Conservation (phyloP, 2,888 invertebrate species). For the Ornithoptera alexandrae region DNA sequence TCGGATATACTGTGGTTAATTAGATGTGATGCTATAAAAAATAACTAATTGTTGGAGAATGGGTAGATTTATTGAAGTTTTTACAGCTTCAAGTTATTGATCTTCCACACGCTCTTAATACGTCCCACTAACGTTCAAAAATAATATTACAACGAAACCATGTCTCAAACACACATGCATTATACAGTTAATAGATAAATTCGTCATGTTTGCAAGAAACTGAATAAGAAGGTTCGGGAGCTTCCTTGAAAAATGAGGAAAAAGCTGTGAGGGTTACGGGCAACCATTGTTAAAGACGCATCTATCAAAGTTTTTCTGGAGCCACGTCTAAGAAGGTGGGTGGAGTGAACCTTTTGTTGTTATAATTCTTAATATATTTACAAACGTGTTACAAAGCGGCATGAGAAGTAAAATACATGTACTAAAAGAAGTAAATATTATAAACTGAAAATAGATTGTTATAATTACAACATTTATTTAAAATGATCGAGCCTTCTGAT, state of each 20-base stretch:
- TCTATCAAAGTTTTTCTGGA: conserved; percentile 24
- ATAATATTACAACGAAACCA: too few species aligned
- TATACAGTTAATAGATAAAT: neutral
- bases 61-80: too few species aligned
- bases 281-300: conserved; percentile 21
- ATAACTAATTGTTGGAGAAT: too few species aligned
- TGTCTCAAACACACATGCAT: neutral
- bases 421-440: neutral
- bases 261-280: conserved; percentile 7
- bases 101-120: too few species aligned
- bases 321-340: conserved; percentile 9
- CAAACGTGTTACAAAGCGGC: conserved; percentile 1
- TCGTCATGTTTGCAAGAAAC: conserved; percentile 1
- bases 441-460: too few species aligned
- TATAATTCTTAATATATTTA: conserved; percentile 2
- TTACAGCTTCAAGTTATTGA: too few species aligned
- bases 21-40: too few species aligned
- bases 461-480: too few species aligned
- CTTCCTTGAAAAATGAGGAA: conserved; percentile 12
- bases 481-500: too few species aligned
- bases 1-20: too few species aligned
- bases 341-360: conserved; percentile 12
- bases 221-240: conserved; percentile 1
- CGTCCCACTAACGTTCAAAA: too few species aligned
- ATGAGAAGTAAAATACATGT: neutral